Percentiles rank a stretch among this genome's conserved stretches.
These are phyloP conservation scores for Apodemia duryi DNA, from an alignment of 2,888 invertebrate genomes.

Conservation along the genomic window DNA sequence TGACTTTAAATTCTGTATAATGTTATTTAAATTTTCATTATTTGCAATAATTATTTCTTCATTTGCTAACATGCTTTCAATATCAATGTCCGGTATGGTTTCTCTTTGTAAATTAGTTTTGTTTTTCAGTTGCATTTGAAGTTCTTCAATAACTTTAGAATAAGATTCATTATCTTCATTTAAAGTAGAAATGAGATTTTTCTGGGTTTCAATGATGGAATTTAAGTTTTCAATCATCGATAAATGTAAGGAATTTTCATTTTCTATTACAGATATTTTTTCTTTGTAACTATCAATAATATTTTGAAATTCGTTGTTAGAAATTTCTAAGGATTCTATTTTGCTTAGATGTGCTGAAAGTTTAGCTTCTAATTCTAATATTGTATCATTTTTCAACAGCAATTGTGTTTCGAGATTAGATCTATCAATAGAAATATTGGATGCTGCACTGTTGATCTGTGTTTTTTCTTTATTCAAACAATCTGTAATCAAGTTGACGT, in stretches of 20 bases:
- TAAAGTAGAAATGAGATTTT: conserved; percentile 42
- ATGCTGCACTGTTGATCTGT: conserved; percentile 21
- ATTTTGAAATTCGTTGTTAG: conserved; percentile 44
- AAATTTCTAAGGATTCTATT: conserved; percentile 47
- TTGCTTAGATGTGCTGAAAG: conserved; percentile 46
- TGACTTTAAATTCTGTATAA: conserved; percentile 53
- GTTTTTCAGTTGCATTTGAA: conserved; percentile 48
- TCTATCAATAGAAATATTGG: conserved; percentile 26
- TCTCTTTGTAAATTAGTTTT: conserved; percentile 40
- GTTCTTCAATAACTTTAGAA: conserved; percentile 50
- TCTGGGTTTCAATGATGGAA: conserved; percentile 49
- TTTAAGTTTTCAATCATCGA: conserved; percentile 51
- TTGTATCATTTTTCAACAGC: conserved; percentile 41
- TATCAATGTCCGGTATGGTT: conserved; percentile 40
- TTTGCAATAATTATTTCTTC: conserved; percentile 60
- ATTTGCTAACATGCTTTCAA: conserved; percentile 53
- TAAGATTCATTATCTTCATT: conserved; percentile 53
- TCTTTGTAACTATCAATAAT: conserved; percentile 43
- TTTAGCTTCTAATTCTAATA: conserved; percentile 49
- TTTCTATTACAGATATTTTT: conserved; percentile 43
- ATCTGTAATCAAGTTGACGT: background rate
- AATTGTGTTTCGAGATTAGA: conserved; percentile 46
- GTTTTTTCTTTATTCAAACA: background rate
- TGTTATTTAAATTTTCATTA: conserved; percentile 63
- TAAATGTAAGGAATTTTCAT: conserved; percentile 50